These are phyloP conservation scores for Papilio polytes DNA, from an alignment of 1,140 invertebrate genomes.

Conservation along the genomic window DNA sequence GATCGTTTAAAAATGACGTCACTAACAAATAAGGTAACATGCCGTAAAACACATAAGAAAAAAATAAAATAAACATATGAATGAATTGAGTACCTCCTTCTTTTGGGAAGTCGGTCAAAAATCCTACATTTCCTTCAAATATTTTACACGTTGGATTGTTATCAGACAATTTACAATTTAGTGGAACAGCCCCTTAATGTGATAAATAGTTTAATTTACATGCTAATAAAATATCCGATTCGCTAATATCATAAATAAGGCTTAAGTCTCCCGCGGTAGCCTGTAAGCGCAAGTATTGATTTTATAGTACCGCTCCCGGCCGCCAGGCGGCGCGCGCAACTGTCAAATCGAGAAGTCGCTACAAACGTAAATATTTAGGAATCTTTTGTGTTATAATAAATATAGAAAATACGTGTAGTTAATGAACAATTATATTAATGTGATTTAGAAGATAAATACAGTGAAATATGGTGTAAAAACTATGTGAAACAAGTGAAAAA, in stretches of 20 bases:
- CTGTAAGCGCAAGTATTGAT: constrained; percentile 58
- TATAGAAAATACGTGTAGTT: background rate
- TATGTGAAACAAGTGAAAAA: constrained; percentile 12
- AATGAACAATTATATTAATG: background rate
- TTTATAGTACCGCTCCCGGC: constrained; percentile 48
- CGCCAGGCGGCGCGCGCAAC: constrained; percentile 56
- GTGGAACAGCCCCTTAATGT: too few relatives aligned
- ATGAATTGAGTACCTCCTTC: too few relatives aligned
- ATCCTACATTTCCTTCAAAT: too few relatives aligned
- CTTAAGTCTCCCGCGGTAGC: constrained; percentile 32
- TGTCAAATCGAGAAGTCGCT: constrained; percentile 57
- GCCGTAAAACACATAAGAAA: too few relatives aligned
- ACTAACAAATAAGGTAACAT: too few relatives aligned
- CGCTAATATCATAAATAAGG: background rate
- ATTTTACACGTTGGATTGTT: too few relatives aligned
- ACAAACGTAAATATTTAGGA: constrained; percentile 48
- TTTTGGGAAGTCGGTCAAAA: too few relatives aligned
- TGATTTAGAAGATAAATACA: background rate
- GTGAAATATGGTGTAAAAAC: background rate
- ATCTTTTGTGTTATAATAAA: constrained; percentile 3
- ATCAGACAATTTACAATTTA: too few relatives aligned
- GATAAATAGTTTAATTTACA: background rate
- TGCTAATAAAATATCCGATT: background rate
- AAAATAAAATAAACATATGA: too few relatives aligned
- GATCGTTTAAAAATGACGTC: too few relatives aligned